Evolutionary conservation across 2,888 invertebrate species (phyloP).

Genomic region (Heliconius ismenius): DNA sequence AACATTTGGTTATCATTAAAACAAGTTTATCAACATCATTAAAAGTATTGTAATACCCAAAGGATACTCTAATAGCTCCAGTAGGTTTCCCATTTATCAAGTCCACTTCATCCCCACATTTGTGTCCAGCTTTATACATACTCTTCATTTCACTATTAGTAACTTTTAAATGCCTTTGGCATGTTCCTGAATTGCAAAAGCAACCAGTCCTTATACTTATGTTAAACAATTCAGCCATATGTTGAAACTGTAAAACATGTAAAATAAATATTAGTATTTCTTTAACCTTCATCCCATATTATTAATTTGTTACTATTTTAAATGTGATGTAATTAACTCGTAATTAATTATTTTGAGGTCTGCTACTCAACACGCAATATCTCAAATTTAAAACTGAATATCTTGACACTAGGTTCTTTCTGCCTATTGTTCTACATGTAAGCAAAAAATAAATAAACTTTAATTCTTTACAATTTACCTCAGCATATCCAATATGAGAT

Average conservation of each 20-base stretch:
- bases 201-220: constrained; percentile 96
- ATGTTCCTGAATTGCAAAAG: constrained; percentile 98
- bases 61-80: constrained; percentile 94
- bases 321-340: background rate
- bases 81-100: constrained; percentile 93
- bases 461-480: constrained; percentile 78
- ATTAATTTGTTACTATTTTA: too few relatives aligned
- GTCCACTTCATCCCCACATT: constrained; percentile 94
- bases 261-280: background rate
- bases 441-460: background rate
- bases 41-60: constrained; percentile 93
- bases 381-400: background rate
- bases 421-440: background rate
- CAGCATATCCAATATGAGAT: constrained; percentile 92
- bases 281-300: background rate
- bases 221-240: constrained; percentile 92
- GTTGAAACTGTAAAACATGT: constrained; percentile 85
- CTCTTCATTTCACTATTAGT: constrained; percentile 86
- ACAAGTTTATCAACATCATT: constrained; percentile 87
- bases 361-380: background rate
- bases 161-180: constrained; percentile 89
- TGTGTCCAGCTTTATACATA: constrained; percentile 93
- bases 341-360: background rate
- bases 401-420: background rate
- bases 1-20: constrained; percentile 88